Evolutionary conservation across 2,113 vertebrate species (phyloP).

Genomic region (Clupea harengus): DNA sequence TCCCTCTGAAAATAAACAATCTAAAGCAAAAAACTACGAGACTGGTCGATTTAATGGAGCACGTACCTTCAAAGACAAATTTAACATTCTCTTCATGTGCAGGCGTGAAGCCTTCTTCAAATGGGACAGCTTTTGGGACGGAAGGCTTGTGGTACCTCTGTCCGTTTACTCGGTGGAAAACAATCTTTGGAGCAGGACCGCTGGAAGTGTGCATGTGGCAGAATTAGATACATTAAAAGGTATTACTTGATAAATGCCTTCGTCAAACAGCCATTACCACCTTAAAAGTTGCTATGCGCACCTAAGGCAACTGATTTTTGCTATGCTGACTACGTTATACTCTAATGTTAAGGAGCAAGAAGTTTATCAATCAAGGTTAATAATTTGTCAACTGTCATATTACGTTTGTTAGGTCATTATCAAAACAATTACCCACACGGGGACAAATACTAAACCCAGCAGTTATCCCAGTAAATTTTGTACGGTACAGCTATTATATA

Average conservation of each 20-base stretch:
- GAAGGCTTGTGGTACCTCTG: conserved; percentile 72
- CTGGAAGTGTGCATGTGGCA: not conserved
- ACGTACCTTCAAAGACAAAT: conserved; percentile 83
- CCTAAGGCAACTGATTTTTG: not conserved
- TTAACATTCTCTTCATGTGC: conserved; percentile 89
- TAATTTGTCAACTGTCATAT: not conserved
- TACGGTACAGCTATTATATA: not conserved
- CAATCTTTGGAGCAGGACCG: conserved; percentile 78
- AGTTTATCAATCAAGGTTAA: not conserved
- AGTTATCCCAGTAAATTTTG: too few species aligned
- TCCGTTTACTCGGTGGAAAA: conserved; percentile 87
- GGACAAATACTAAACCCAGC: not conserved
- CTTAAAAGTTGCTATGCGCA: not conserved
- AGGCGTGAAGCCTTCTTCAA: conserved; percentile 76
- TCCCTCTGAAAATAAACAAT: too few species aligned
- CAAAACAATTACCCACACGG: not conserved
- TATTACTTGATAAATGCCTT: not conserved
- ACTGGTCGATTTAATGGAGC: not conserved
- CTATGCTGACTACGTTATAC: not conserved
- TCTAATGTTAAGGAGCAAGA: not conserved
- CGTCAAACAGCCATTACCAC: not conserved
- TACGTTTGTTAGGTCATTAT: not conserved
- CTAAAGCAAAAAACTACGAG: too few species aligned
- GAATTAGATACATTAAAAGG: not conserved
- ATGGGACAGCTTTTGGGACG: conserved; percentile 52